Evolutionary conservation across 92 coral and sea anemone species (phyloP).

Genomic region (Epizoanthus fatuus): DNA sequence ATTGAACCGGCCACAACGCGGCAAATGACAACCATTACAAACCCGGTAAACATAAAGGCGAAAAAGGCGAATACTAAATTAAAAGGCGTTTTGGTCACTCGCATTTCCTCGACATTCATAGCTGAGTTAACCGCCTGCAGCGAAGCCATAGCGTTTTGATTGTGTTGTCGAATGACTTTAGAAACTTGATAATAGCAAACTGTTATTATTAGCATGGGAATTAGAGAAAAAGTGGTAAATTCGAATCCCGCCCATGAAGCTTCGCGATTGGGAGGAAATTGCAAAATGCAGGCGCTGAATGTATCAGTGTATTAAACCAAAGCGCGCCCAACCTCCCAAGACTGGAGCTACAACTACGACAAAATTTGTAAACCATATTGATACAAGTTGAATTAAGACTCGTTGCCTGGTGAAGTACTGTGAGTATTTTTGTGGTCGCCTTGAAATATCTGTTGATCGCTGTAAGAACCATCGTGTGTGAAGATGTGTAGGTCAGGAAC

Average conservation of each 20-base stretch:
- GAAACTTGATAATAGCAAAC: constrained; percentile 27
- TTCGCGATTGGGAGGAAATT: constrained; percentile 32
- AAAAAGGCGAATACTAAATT: constrained; percentile 34
- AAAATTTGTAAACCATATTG: constrained; percentile 1
- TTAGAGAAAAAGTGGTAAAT: constrained; percentile 21
- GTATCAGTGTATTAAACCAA: neutral
- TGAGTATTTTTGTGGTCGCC: neutral
- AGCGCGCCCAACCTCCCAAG: constrained; percentile 19
- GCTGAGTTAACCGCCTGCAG: constrained; percentile 1
- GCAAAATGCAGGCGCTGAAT: constrained; percentile 10
- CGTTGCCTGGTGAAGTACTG: neutral
- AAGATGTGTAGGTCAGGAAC: constrained; percentile 27
- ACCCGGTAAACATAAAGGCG: constrained; percentile 32
- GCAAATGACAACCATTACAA: constrained; percentile 35
- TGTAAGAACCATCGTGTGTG: constrained; percentile 37
- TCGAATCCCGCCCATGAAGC: constrained; percentile 40
- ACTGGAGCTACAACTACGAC: constrained; percentile 25
- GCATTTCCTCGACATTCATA: constrained; percentile 20
- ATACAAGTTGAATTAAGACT: neutral
- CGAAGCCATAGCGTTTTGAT: constrained; percentile 10
- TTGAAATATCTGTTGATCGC: constrained; percentile 34
- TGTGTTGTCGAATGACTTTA: constrained; percentile 20
- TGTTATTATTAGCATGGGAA: constrained; percentile 22
- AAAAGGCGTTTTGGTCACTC: constrained; percentile 25
- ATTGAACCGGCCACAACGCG: constrained; percentile 38